Conservation (phyloP, 2,797 vertebrate genomes). For the Enoplosus armatus region DNA sequence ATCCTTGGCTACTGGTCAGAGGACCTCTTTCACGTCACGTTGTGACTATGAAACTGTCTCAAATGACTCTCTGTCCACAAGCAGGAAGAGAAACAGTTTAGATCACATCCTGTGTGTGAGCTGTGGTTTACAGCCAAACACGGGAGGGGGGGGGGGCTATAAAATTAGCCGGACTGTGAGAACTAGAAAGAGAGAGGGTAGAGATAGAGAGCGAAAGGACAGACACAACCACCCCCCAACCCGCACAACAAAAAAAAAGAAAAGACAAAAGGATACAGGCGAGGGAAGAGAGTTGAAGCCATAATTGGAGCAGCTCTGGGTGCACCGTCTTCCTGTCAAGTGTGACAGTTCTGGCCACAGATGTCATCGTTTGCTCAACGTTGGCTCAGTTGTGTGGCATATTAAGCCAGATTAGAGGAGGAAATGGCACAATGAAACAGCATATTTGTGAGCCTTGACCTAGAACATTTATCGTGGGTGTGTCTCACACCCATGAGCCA, state of each 20-base stretch:
- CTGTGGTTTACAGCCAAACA: conserved; percentile 52
- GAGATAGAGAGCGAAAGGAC: neutral
- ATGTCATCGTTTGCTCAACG: conserved; percentile 46
- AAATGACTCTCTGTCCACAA: conserved; percentile 54
- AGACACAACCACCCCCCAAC: neutral
- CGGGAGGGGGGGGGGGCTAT: too few species aligned
- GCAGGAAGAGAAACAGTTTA: conserved; percentile 76
- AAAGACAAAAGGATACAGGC: conserved; percentile 3
- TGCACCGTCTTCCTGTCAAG: conserved; percentile 46
- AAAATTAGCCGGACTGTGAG: conserved; percentile 76
- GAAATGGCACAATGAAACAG: conserved; percentile 34
- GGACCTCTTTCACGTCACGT: conserved; percentile 18
- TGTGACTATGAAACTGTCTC: conserved; percentile 64
- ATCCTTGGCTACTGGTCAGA: conserved; percentile 19
- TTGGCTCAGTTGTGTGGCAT: conserved; percentile 26
- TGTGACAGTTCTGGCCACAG: conserved; percentile 33
- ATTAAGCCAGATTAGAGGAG: conserved; percentile 60
- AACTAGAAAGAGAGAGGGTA: conserved; percentile 39
- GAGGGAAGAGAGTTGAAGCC: neutral
- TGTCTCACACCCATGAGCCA: conserved; percentile 25
- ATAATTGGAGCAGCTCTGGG: conserved; percentile 26
- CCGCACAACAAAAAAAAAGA: conserved; percentile 1
- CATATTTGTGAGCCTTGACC: conserved; percentile 49
- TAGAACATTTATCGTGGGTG: conserved; percentile 60
- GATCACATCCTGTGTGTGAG: conserved; percentile 80